Evolutionary conservation across 2,888 invertebrate species (phyloP).

Genomic region (Drosophila nr. perissopoda): DNA sequence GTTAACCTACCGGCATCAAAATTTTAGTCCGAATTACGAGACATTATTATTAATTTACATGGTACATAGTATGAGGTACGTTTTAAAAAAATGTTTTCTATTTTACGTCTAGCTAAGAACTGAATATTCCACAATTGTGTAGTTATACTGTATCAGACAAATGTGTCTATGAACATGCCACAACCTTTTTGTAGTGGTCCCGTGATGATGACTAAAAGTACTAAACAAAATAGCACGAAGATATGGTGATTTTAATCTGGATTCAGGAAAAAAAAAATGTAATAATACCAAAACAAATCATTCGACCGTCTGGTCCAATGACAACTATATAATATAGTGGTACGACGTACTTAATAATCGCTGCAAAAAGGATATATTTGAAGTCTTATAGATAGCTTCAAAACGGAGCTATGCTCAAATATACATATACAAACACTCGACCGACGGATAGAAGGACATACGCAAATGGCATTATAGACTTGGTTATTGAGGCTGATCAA

Average conservation of each 20-base stretch:
- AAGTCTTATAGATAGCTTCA: background rate
- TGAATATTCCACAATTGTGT: background rate
- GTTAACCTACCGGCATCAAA: rapidly evolving
- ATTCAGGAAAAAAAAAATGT: too few relatives aligned
- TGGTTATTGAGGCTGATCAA: background rate
- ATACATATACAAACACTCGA: background rate
- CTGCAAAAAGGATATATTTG: background rate
- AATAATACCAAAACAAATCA: too few relatives aligned
- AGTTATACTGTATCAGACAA: background rate
- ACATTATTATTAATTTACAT: too few relatives aligned
- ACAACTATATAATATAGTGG: rapidly evolving
- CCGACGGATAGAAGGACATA: background rate
- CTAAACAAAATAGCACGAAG: background rate
- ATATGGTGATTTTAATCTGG: rapidly evolving
- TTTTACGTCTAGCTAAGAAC: background rate
- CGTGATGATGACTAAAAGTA: background rate
- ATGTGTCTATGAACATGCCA: background rate
- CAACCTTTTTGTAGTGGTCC: background rate
- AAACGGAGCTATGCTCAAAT: background rate
- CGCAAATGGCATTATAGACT: background rate
- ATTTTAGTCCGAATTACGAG: background rate
- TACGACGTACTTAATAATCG: background rate
- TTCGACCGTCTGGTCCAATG: rapidly evolving
- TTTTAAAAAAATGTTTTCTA: too few relatives aligned
- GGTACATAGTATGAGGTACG: too few relatives aligned